Conservation (phyloP, 53 echinoderm and acorn worm species). For the Astropecten irregularis region DNA sequence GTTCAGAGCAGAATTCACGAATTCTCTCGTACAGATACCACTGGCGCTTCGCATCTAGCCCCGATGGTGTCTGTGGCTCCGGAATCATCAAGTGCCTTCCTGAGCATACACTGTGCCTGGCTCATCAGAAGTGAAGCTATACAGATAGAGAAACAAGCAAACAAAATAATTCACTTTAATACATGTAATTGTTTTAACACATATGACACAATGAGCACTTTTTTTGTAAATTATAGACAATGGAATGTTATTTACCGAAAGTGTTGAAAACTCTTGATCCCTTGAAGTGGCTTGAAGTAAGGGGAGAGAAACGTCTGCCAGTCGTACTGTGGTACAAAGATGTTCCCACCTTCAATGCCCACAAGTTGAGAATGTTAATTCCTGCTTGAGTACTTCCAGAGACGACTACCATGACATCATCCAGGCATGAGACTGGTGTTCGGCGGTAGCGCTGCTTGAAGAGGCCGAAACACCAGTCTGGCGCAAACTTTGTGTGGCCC, state of each 20-base stretch:
- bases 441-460: constrained; percentile 50
- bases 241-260: constrained; percentile 60
- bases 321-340: constrained; percentile 24
- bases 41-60: background rate
- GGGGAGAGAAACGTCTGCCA: constrained; percentile 52
- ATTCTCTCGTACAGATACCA: background rate
- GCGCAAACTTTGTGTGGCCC: constrained; percentile 66
- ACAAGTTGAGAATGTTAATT: too few species aligned
- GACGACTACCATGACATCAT: constrained; percentile 34
- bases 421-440: constrained; percentile 38
- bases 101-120: too few species aligned
- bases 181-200: too few species aligned
- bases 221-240: too few species aligned
- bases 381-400: constrained; percentile 24
- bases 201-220: too few species aligned
- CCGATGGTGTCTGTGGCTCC: too few species aligned
- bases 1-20: background rate
- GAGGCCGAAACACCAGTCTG: constrained; percentile 67
- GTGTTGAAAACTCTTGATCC: constrained; percentile 70
- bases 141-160: too few species aligned
- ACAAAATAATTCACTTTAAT: too few species aligned
- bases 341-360: too few species aligned
- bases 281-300: constrained; percentile 38
- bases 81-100: too few species aligned
- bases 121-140: too few species aligned